These are phyloP conservation scores for Puma concolor DNA, from an alignment of 2,113 vertebrate genomes.

Conservation along the genomic window DNA sequence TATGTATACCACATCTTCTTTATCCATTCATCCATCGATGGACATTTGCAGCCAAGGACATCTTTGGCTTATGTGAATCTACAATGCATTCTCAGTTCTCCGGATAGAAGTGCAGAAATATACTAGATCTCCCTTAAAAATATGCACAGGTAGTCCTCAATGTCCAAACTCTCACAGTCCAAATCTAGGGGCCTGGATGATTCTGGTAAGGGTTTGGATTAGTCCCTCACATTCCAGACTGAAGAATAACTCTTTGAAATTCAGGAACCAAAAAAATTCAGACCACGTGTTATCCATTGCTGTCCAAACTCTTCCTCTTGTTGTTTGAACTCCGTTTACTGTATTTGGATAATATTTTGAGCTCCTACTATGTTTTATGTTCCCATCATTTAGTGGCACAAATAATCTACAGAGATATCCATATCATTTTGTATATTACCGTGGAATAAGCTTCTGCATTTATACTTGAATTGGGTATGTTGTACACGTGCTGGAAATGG, in stretches of 20 bases:
- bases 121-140: neutral
- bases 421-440: neutral
- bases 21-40: too few relatives aligned
- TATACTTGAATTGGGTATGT: neutral
- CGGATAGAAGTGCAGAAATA: neutral
- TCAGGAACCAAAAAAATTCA: neutral
- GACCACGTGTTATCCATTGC: rapidly evolving
- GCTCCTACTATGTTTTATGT: neutral
- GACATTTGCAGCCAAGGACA: neutral
- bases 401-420: too few relatives aligned
- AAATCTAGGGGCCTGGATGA: neutral
- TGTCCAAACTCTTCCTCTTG: too few relatives aligned
- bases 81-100: neutral
- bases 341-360: neutral
- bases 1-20: too few relatives aligned
- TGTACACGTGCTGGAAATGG: neutral
- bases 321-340: too few relatives aligned
- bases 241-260: neutral
- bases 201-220: neutral
- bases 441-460: neutral
- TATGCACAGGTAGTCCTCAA: neutral
- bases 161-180: neutral
- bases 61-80: neutral
- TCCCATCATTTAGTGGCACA: neutral
- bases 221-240: neutral